A percentile compares a stretch with the other conserved stretches of the same genome.
Conservation (phyloP, 2,113 vertebrate species). For the Chaetodon trifascialis region DNA sequence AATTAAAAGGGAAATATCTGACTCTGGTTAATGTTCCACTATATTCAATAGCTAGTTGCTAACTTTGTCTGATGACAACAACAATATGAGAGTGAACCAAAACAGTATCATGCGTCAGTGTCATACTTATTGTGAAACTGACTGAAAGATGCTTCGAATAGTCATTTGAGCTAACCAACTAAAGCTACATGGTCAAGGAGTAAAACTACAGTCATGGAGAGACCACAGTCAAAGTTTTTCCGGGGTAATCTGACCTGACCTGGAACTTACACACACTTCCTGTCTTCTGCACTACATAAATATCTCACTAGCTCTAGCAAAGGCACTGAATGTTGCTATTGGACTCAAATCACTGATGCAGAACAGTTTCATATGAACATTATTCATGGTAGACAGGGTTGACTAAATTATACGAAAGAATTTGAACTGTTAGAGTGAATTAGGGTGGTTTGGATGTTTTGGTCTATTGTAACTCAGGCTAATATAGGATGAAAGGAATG, state of each 20-base stretch:
- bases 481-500: neutral
- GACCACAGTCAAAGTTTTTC: neutral
- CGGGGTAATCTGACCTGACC: neutral
- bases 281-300: neutral
- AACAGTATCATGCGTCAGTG: too few species aligned
- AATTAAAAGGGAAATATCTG: too few species aligned
- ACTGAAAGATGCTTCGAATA: neutral
- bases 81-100: too few species aligned
- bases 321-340: neutral
- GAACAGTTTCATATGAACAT: neutral
- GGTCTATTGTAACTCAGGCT: neutral
- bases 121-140: neutral
- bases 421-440: neutral
- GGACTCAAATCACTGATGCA: constrained; percentile 10
- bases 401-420: neutral
- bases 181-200: neutral
- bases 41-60: too few species aligned
- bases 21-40: too few species aligned
- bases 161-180: neutral
- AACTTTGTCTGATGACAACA: neutral
- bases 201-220: neutral
- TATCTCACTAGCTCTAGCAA: neutral
- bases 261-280: neutral
- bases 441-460: neutral
- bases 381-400: neutral